Base-by-base conservation (phyloP, 1,140 invertebrate species). In the Papilio polyxenes region DNA sequence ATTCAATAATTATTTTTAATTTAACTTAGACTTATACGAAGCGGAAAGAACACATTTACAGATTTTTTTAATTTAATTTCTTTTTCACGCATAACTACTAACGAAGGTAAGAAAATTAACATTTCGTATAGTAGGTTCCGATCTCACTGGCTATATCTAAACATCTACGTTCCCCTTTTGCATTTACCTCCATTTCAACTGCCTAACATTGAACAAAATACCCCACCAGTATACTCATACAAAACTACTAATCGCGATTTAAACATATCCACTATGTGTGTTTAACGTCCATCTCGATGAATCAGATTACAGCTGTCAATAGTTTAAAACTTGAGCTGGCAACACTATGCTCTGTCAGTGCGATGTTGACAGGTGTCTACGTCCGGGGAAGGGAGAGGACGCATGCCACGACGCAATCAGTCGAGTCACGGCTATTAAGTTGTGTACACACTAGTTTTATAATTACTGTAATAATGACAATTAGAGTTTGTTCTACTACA, bases 351-450 rank as follows among this genome's bases (percentile, higher is more conserved):
- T 85, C 89, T 88, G 86, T 88, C 89, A 86, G 87, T 81, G 84
- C 84, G 74, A 85, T 79, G 91, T 90, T 91, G 92, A 93, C 91
- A 92, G 90, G 92, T 93, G 92, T 93, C 91, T 72, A 72, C 37
- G 56, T 53, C 56, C 17, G 7, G 65, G 65, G 91, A 92, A 91
- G 89, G 88, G 89, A 82, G 85, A 84, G 86, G 85, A 83, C 23
- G 23, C 23, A 31, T 31, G 23, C 23, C 23, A 86, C 80, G 83
- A 85, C 86, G 86, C 88, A 88, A 91, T 89, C 89, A 90, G 89
- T 84, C 83, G 86, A 91, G 82, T 92, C 90, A 90, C 86, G 87
- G 76, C 86, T 59, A 59, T 59, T 65, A 65, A 65, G 62, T 37
- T 65, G 11, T 65, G 56, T 20, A 20, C 56, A 59, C 56, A 59